Evolutionary conservation across 2,113 vertebrate genomes (phyloP).

Genomic region (Gymnobelideus leadbeateri): DNA sequence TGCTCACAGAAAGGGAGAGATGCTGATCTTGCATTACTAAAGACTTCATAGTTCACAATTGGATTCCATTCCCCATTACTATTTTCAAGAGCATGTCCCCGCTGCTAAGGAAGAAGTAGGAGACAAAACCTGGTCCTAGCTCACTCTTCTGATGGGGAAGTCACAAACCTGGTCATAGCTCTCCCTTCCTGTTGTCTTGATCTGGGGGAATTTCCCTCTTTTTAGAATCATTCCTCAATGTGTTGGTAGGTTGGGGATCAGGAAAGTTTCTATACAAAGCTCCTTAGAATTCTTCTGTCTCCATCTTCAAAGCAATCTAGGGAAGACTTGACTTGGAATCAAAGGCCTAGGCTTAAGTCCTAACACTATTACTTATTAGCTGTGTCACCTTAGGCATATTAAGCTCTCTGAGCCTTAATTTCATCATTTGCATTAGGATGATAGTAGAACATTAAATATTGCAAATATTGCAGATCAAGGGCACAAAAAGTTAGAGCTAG

Average conservation of each 20-base stretch:
- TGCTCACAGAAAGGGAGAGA: neutral
- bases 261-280: neutral
- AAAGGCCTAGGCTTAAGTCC: neutral
- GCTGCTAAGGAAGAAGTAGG: slow-evolving; percentile 22
- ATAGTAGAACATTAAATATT: neutral
- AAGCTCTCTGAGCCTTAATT: neutral
- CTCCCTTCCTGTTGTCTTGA: too few species aligned
- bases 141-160: too few species aligned
- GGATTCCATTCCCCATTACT: slow-evolving; percentile 36
- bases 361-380: neutral
- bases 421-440: neutral
- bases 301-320: neutral
- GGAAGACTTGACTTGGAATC: neutral
- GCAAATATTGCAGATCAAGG: neutral
- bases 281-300: neutral
- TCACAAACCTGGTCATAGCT: too few species aligned
- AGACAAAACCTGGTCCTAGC: neutral
- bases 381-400: neutral
- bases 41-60: slow-evolving; percentile 50
- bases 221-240: neutral
- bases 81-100: slow-evolving; percentile 53
- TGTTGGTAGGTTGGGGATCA: neutral
- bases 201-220: neutral
- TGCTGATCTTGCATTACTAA: slow-evolving; percentile 56
- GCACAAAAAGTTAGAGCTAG: neutral